A percentile compares a stretch with the other conserved stretches of the same genome.
phyloP scores from a whole-genome alignment of 2,113 vertebrate genomes.

The Callocephalon fimbriatum region DNA sequence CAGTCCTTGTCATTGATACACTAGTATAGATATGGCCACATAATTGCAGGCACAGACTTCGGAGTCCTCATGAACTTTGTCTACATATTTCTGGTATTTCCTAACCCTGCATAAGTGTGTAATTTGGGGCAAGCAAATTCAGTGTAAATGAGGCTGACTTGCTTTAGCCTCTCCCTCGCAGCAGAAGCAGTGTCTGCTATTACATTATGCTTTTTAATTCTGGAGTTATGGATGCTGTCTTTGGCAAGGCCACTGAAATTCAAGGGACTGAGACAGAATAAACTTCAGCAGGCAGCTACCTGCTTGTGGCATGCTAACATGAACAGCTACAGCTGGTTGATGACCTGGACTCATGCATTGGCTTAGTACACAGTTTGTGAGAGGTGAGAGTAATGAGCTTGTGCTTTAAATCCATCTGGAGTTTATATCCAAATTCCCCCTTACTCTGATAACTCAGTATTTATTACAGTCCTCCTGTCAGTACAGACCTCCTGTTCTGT shows the following conservation, averaged over 20 bases:
- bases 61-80: background rate
- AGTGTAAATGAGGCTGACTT: background rate
- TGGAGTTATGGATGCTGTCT: background rate
- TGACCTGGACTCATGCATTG: background rate
- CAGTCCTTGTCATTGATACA: background rate
- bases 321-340: background rate
- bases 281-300: background rate
- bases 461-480: slow-evolving; percentile 6
- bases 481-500: background rate
- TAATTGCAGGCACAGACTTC: background rate
- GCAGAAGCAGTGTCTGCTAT: background rate
- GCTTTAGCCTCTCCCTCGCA: background rate
- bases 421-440: slow-evolving; percentile 9
- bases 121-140: background rate
- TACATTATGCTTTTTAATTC: background rate
- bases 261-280: background rate
- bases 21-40: accelerated
- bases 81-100: background rate
- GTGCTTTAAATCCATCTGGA: slow-evolving; percentile 24
- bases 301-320: background rate
- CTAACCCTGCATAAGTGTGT: background rate
- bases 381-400: slow-evolving; percentile 7
- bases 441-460: slow-evolving; percentile 29
- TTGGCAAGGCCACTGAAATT: background rate
- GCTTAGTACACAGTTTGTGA: slow-evolving; percentile 5